Evolutionary conservation across 2,888 invertebrate species (phyloP), one percentile per base, ranked within the genome.

Genomic region (Ochropacha duplaris): DNA sequence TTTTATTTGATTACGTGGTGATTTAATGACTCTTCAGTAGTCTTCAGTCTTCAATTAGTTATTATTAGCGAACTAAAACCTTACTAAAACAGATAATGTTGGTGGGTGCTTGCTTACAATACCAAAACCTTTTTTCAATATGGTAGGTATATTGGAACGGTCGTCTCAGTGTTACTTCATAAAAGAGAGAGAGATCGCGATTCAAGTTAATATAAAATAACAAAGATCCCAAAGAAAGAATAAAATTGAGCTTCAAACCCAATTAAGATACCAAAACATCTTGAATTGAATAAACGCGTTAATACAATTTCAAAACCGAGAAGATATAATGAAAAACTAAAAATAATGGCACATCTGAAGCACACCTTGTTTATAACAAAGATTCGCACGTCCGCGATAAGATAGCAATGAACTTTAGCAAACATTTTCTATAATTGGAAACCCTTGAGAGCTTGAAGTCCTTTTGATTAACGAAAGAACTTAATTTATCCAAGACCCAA

Each of bases 371-470:
- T 3, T 1, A 16, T n/a, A 57, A 64, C 60, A 69, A 68, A 69
- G 71, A 74, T 74, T 74, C 61, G 58, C 61, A 60, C 71, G 61
- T 69, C 61, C 56, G 59, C 74, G 74, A 74, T 78, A 76, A 79
- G 67, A 73, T 69, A 73, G 76, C 75, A 76, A 72, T 76, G 68
- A 74, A 67, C 68, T 66, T 72, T 69, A 66, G 69, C 71, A 72
- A 75, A 76, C 72, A 74, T 73, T 74, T 68, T 64, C 62, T 67
- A 65, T 63, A 66, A 51, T 51, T 51, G 16, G 28, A 28, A 51
- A 28, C 69, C 65, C 36, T 34, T 31, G 54, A 71, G 71, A 65
- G 64, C 31, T 12, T 31, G 36, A n/a, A 36, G 36, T 36, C 55
- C 67, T 73, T 77, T 76, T 76, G 71, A 72, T 75, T 72, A 72